Evolutionary conservation across 2,113 vertebrate genomes (phyloP), one percentile per base, ranked within the genome.

Genomic region (Macheiramphus alcinus): DNA sequence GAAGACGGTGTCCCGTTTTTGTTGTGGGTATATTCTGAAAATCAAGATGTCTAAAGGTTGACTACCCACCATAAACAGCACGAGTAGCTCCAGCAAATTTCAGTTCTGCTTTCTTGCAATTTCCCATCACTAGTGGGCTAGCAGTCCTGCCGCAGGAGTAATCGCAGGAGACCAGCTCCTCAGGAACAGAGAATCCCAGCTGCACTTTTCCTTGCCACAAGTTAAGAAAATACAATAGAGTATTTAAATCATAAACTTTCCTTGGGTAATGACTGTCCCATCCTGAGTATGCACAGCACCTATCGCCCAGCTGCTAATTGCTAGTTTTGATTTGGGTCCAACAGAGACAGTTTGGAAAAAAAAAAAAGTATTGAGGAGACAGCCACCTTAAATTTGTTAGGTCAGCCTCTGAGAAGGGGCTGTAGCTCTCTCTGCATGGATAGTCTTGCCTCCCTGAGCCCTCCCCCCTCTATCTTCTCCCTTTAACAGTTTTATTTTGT

Each of bases 111-210:
- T 73, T 78, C 70, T 38, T 63, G 55, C 31, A 21, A 26, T 82
- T 47, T 63, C 34, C 59, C 14, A 34, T 36, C 1, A 1, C 65
- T 15, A 50, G 32, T 0, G 1, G 27, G 50, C 36, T 50, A 48
- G 16, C 32, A 56, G 13, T 50, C 36, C 58, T 61, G 62, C 53
- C 38, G 10, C 75, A 63, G 66, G 10, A 81, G 21, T 22, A 56
- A 62, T 34, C 1, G 0, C 45, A 31, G 29, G 18, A 65, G 36
- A 75, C 14, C 45, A 36, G 29, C 21, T 80, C 43, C 27, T 70
- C 21, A 8, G 21, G 31, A 76, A 34, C 10, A 50, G 42, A 71
- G 48, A 67, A 67, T 34, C 13, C 16, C 47, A 83, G 58, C 9
- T 45, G 42, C 65, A 31, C 7, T 65, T 76, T 42, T 63, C 36